A percentile compares a stretch with the other conserved stretches of the same genome.
These are phyloP conservation scores for Lordiphosa stackelbergi DNA, from an alignment of 1,140 invertebrate species.

Conservation along the genomic window DNA sequence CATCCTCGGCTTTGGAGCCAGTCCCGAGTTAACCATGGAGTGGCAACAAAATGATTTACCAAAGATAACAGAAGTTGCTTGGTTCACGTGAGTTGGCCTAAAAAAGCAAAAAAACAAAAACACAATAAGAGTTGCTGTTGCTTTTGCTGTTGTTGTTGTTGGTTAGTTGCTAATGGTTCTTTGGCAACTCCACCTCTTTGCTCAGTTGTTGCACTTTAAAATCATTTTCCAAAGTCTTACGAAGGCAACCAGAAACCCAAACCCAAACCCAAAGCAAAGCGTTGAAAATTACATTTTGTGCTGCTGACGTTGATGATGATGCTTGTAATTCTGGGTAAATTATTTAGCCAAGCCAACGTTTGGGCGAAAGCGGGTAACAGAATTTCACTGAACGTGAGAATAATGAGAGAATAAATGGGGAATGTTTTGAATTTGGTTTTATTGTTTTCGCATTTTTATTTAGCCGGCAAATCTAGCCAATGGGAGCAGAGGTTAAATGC, in stretches of 20 bases:
- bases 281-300: conserved; percentile 65
- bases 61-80: conserved; percentile 69
- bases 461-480: too few relatives aligned
- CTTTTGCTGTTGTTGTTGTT: neutral
- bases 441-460: conserved; percentile 22
- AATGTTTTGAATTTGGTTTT: conserved; percentile 33
- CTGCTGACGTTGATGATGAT: conserved; percentile 21
- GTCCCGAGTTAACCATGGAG: conserved; percentile 47
- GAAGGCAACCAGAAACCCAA: conserved; percentile 20
- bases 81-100: conserved; percentile 52
- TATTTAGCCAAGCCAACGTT: conserved; percentile 26
- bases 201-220: conserved; percentile 59
- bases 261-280: conserved; percentile 48
- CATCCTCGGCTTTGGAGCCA: conserved; percentile 22
- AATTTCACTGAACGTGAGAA: conserved; percentile 43
- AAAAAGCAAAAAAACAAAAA: conserved; percentile 57
- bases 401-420: conserved; percentile 39
- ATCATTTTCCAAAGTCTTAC: conserved; percentile 61
- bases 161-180: conserved; percentile 39
- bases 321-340: conserved; percentile 40
- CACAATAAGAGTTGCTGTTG: conserved; percentile 54
- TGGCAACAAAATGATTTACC: conserved; percentile 71
- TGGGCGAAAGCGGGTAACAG: conserved; percentile 22
- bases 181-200: conserved; percentile 54
- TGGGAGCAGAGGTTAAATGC: conserved; percentile 63